Conservation (phyloP, 1,140 invertebrate genomes). For the Drosophila pseudoananassae region DNA sequence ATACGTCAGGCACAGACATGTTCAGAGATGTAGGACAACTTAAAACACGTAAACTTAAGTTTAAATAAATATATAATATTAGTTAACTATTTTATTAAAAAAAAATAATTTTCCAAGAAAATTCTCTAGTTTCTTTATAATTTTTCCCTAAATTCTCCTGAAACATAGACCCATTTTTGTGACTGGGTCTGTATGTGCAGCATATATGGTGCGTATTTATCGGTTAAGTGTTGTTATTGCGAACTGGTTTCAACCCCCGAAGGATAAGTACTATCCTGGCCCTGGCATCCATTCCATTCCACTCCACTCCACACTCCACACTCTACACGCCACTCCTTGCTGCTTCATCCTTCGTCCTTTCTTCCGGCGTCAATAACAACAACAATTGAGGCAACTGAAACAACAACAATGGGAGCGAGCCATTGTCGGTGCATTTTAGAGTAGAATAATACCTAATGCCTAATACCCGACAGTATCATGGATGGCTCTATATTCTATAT, state of each 20-base stretch:
- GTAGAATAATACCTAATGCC: conserved; percentile 1
- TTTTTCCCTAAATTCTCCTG: too few species aligned
- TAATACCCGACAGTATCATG: conserved; percentile 2
- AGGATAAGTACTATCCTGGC: conserved; percentile 42
- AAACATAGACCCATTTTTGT: background rate
- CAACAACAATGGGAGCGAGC: conserved; percentile 54
- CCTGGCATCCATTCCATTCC: conserved; percentile 29
- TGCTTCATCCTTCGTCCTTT: conserved; percentile 41
- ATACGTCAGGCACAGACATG: background rate
- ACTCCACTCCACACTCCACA: conserved; percentile 19
- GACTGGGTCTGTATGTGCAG: background rate
- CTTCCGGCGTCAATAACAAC: conserved; percentile 65
- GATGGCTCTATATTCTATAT: background rate
- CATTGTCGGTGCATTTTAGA: conserved; percentile 36
- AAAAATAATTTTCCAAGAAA: too few species aligned
- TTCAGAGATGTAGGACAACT: background rate
- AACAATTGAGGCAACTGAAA: background rate
- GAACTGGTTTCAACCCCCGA: conserved; percentile 42
- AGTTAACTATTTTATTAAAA: too few species aligned
- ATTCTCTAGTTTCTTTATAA: too few species aligned
- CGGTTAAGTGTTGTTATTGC: conserved; percentile 42
- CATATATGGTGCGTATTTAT: conserved; percentile 45
- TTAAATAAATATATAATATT: too few species aligned
- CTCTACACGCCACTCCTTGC: conserved; percentile 1
- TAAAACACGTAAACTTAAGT: too few species aligned